Evolutionary conservation across 2,888 invertebrate genomes (phyloP).

Genomic region (Lasiommata megera): DNA sequence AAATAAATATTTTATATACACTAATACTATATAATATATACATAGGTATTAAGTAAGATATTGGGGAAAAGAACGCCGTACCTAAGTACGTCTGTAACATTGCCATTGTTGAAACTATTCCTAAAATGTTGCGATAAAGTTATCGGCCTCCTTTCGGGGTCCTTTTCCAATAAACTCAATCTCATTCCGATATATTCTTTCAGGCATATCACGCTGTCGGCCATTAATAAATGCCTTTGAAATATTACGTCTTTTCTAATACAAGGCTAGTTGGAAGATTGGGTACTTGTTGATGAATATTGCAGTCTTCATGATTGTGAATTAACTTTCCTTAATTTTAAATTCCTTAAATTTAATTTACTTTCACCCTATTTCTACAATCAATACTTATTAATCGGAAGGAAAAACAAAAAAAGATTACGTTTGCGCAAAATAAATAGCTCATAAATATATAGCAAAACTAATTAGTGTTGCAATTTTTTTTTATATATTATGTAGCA

Average conservation of each 20-base stretch:
- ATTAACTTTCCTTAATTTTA: too few relatives aligned
- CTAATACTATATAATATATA: too few relatives aligned
- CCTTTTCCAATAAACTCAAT: slow-evolving; percentile 3
- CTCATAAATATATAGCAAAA: too few relatives aligned
- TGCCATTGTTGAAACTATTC: neutral
- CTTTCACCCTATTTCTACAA: too few relatives aligned
- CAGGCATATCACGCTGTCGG: neutral
- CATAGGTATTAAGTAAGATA: too few relatives aligned
- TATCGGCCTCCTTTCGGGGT: neutral
- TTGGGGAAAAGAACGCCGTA: neutral
- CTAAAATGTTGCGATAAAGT: neutral
- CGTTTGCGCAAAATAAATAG: too few relatives aligned
- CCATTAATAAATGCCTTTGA: neutral
- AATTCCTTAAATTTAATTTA: too few relatives aligned
- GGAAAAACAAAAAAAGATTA: too few relatives aligned
- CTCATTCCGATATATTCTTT: neutral
- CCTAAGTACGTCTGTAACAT: neutral
- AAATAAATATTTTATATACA: too few relatives aligned
- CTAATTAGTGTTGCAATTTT: too few relatives aligned
- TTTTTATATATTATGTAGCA: too few relatives aligned
- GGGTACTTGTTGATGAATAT: neutral
- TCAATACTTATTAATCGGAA: too few relatives aligned
- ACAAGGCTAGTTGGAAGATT: neutral
- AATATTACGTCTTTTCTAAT: neutral
- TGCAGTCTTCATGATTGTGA: neutral